Evolutionary conservation across 2,797 vertebrate species (phyloP).

Genomic region (Poecilia velifera): DNA sequence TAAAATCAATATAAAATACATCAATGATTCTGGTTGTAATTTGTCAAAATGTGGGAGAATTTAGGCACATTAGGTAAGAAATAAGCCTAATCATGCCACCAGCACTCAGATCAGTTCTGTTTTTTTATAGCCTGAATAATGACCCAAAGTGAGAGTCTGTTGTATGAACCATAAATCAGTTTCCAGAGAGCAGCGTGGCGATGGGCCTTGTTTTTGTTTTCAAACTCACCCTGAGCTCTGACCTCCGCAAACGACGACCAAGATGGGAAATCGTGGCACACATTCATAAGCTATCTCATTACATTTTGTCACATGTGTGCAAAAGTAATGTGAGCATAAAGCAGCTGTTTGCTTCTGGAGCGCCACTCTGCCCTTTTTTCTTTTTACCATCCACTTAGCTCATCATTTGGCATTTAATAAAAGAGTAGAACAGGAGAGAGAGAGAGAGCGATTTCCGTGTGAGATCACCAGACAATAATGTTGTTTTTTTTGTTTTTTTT

Average conservation of each 20-base stretch:
- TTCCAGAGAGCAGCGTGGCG: neutral
- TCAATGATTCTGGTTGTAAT: neutral
- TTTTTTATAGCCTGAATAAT: constrained; percentile 1
- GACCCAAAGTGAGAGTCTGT: neutral
- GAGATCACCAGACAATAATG: constrained; percentile 71
- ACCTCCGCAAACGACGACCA: constrained; percentile 20
- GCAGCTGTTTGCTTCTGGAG: constrained; percentile 39
- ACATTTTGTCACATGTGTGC: constrained; percentile 29
- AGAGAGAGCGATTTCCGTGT: constrained; percentile 45
- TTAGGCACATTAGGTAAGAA: neutral
- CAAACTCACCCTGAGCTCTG: constrained; percentile 14
- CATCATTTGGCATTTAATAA: constrained; percentile 67
- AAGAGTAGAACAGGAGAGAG: constrained; percentile 29
- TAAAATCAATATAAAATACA: neutral
- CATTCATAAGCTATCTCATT: constrained; percentile 27
- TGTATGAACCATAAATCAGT: neutral
- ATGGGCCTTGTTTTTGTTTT: constrained; percentile 2
- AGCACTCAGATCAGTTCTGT: neutral
- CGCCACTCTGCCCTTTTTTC: constrained; percentile 53
- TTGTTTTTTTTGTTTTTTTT: constrained; percentile 21
- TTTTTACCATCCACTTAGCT: constrained; percentile 47
- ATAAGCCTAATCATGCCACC: neutral
- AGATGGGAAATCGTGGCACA: constrained; percentile 11
- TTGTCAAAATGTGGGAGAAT: neutral
- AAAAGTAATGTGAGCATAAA: constrained; percentile 26